Conservation (phyloP, 2,888 invertebrate species). For the Rutpela maculata region DNA sequence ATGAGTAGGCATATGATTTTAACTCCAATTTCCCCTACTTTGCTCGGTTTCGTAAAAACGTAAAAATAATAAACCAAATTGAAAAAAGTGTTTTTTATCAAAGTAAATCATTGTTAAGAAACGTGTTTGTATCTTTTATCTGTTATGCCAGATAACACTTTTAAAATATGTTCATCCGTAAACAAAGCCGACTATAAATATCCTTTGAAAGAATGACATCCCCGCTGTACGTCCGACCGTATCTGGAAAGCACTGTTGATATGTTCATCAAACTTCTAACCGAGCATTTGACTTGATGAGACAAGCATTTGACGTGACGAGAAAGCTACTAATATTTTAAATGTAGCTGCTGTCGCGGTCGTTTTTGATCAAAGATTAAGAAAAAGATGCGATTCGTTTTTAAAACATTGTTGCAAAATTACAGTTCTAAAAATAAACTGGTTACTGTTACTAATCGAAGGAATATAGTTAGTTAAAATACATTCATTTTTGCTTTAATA, state of each 20-base stretch:
- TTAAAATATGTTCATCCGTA: conserved; percentile 5
- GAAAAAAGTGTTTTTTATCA: neutral
- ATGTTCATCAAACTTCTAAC: conserved; percentile 22
- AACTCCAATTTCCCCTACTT: too few species aligned
- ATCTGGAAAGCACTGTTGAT: conserved; percentile 15
- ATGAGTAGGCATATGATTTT: too few species aligned
- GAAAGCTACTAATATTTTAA: conserved; percentile 11
- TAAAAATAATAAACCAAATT: neutral
- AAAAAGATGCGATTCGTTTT: neutral
- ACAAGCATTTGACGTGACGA: conserved; percentile 15
- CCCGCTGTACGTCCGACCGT: neutral
- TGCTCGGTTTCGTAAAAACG: neutral
- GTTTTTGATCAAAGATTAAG: neutral
- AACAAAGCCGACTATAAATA: conserved; percentile 15
- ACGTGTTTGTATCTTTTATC: neutral
- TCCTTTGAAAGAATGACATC: conserved; percentile 8
- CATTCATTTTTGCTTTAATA: too few species aligned
- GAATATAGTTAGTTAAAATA: neutral
- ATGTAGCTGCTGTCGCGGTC: neutral
- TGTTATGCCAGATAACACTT: neutral
- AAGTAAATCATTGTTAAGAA: neutral
- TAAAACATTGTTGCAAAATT: neutral
- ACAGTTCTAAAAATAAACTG: neutral
- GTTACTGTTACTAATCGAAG: neutral
- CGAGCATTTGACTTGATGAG: conserved; percentile 14